Conservation (phyloP, 2,113 vertebrate genomes). For the Promerops cafer region DNA sequence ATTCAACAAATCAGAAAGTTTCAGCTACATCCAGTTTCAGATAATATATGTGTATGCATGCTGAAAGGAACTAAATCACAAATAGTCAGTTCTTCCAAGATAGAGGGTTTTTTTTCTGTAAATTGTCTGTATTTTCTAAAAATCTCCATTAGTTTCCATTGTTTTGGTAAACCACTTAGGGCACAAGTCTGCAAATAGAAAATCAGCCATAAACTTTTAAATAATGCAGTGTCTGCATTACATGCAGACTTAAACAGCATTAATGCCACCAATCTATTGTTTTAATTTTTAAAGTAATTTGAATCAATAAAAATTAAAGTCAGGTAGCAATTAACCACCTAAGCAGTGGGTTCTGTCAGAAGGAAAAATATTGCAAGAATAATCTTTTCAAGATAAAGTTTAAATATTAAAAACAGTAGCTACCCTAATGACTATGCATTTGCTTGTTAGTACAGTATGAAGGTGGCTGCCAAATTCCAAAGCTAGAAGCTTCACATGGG, state of each 20-base stretch:
- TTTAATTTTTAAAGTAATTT: background rate
- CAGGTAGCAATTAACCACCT: background rate
- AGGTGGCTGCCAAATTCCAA: background rate
- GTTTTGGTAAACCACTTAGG: background rate
- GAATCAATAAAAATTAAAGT: background rate
- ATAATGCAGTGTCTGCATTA: background rate
- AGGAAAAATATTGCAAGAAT: background rate
- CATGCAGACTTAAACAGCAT: background rate
- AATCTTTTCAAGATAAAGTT: background rate
- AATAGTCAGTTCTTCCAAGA: background rate
- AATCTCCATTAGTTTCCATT: background rate
- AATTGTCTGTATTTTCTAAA: background rate
- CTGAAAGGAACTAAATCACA: background rate
- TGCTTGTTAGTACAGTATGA: background rate
- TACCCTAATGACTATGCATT: background rate
- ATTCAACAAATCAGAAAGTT: background rate
- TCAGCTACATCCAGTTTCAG: background rate
- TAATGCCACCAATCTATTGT: background rate
- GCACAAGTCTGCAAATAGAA: background rate
- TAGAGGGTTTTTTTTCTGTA: background rate
- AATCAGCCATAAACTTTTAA: background rate
- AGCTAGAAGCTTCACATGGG: background rate
- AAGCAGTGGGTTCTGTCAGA: background rate
- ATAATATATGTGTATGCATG: rapidly evolving
- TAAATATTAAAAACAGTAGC: background rate